Conservation (phyloP, 1,140 invertebrate genomes). For the Popillia japonica region DNA sequence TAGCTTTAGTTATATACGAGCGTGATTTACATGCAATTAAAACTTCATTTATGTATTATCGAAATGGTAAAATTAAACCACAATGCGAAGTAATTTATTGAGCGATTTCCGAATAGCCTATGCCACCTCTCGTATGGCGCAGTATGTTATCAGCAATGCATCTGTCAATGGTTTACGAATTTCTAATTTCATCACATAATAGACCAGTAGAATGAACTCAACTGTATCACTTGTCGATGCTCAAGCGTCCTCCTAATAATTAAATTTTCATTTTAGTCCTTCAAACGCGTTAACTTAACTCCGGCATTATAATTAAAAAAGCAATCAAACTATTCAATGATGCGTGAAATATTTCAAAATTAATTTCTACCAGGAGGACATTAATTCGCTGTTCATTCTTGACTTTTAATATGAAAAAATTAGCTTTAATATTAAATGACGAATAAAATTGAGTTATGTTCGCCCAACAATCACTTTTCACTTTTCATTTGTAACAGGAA, state of each 20-base stretch:
- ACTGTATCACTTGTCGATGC: not conserved
- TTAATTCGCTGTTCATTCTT: not conserved
- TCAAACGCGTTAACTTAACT: not conserved
- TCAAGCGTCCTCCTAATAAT: not conserved
- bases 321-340: slow-evolving; percentile 14
- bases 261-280: not conserved
- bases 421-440: not conserved
- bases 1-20: not conserved
- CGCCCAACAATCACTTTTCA: too few relatives aligned
- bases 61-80: not conserved
- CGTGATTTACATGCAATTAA: not conserved
- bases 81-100: not conserved
- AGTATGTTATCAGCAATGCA: not conserved
- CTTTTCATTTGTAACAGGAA: too few relatives aligned
- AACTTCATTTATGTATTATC: not conserved
- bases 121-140: not conserved
- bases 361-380: not conserved
- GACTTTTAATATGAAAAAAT: not conserved
- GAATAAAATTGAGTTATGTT: not conserved
- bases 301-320: slow-evolving; percentile 1
- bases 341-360: slow-evolving; percentile 4
- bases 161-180: not conserved
- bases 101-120: not conserved
- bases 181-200: slow-evolving; percentile 18
- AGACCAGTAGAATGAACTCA: not conserved